These are phyloP conservation scores for Spialia ferax DNA, from an alignment of 2,888 invertebrate species.

Conservation along the genomic window DNA sequence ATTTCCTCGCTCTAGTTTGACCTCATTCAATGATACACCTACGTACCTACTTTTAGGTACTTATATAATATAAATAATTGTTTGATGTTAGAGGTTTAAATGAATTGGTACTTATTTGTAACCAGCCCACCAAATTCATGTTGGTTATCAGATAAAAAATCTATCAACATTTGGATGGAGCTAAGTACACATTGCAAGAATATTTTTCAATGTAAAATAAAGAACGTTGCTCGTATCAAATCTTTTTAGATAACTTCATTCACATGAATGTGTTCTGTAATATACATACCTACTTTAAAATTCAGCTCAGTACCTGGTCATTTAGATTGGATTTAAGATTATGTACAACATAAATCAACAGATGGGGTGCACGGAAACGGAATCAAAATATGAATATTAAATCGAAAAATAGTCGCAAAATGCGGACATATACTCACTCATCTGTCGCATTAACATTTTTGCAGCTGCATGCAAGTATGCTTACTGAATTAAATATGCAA, in stretches of 20 bases:
- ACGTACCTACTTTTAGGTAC: background rate
- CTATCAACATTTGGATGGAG: too few species aligned
- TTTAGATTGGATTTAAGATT: slow-evolving; percentile 4
- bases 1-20: slow-evolving; percentile 29
- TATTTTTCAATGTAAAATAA: too few species aligned
- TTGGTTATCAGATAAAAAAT: too few species aligned
- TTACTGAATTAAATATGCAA: slow-evolving; percentile 23
- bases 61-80: too few species aligned
- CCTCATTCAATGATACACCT: slow-evolving; percentile 2
- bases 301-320: background rate
- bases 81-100: too few species aligned
- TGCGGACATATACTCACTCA: slow-evolving; percentile 1
- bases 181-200: too few species aligned
- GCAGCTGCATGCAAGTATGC: background rate
- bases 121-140: too few species aligned
- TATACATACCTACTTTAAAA: background rate
- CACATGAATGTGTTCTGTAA: background rate
- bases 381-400: slow-evolving; percentile 15
- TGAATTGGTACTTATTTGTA: too few species aligned
- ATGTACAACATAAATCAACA: background rate
- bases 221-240: background rate
- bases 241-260: background rate
- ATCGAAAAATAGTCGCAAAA: slow-evolving; percentile 6
- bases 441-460: slow-evolving; percentile 18
- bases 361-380: background rate